These are phyloP conservation scores for Cheiracanthium punctorium DNA, from an alignment of 2,888 invertebrate species.

Conservation along the genomic window DNA sequence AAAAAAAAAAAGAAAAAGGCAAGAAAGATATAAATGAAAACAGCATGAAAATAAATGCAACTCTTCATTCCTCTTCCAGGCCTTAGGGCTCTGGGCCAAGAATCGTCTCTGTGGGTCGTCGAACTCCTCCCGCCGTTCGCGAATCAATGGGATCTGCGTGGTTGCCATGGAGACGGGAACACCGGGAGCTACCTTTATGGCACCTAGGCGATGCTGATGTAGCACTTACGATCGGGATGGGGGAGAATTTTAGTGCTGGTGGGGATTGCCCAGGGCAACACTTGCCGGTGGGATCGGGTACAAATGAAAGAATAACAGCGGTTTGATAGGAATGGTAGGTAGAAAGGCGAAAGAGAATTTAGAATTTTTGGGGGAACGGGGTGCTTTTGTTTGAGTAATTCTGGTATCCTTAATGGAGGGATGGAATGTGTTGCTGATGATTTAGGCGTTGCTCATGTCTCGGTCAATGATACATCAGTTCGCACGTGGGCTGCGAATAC, in stretches of 20 bases:
- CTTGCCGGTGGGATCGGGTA: neutral
- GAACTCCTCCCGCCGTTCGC: slow-evolving; percentile 18
- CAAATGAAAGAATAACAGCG: slow-evolving; percentile 9
- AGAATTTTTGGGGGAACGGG: neutral
- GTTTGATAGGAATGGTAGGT: neutral
- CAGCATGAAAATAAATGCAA: slow-evolving; percentile 8
- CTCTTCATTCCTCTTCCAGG: neutral
- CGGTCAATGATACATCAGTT: too few species aligned
- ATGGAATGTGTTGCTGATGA: too few species aligned
- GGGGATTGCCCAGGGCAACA: slow-evolving; percentile 42
- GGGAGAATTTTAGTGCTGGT: slow-evolving; percentile 63
- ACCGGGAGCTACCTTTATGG: slow-evolving; percentile 68
- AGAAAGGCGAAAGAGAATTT: neutral
- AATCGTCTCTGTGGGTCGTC: slow-evolving; percentile 53
- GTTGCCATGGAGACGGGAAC: slow-evolving; percentile 58
- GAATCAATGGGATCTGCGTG: slow-evolving; percentile 63
- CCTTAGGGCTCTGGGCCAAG: slow-evolving; percentile 55
- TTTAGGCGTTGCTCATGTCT: too few species aligned
- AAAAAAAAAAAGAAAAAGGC: too few species aligned
- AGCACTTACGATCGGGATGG: slow-evolving; percentile 60
- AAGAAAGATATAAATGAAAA: slow-evolving; percentile 7
- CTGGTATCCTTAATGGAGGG: too few species aligned
- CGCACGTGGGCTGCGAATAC: too few species aligned
- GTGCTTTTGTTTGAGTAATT: too few species aligned
- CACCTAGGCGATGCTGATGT: slow-evolving; percentile 64